Evolutionary conservation across 2,797 vertebrate species (phyloP), one percentile per base, ranked within the genome.

Genomic region (Neostethus bicornis): DNA sequence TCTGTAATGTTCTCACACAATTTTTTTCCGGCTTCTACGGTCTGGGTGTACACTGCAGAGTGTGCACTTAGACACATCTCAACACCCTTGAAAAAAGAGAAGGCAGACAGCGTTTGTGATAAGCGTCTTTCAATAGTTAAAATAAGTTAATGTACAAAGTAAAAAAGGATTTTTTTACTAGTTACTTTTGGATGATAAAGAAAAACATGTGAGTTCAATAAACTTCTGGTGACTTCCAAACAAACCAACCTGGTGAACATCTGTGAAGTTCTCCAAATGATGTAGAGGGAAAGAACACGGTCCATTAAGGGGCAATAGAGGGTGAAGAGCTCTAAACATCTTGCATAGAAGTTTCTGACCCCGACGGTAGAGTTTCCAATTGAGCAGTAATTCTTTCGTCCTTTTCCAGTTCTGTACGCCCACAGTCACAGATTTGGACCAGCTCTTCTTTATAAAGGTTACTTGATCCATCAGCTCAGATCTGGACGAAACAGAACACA

Each of bases 381-480:
- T 84, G 39, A 66, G 78, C 49, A 93, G 69, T 0, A 85, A 84
- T 12, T 77, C 69, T 32, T 90, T 78, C 0, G 90, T 69, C 14
- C 67, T 48, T 0, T 67, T 73, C 59, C 88, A 89, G 49, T 76
- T 84, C 68, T 89, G 89, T 32, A 60, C 70, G 43, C 88, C 44
- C 42, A 72, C 58, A 34, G 44, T 60, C 42, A 90, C 66, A 0
- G 87, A 81, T 0, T 53, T 75, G 46, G 85, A 84, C 96, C 96
- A 98, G 42, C 77, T 83, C 38, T 90, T 90, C 31, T 85, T 93
- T 58, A 94, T 12, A 44, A 77, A 1, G 0, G 66, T 67, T 63
- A 93, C 79, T 51, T 85, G 91, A 2, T 73, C 81, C 71, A 92
- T 48, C 37, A 95, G 85, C 42, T 91, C 89, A 25, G 84, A 87